Base-by-base conservation (phyloP, 2,888 invertebrate species). In the Helobdella robusta region DNA sequence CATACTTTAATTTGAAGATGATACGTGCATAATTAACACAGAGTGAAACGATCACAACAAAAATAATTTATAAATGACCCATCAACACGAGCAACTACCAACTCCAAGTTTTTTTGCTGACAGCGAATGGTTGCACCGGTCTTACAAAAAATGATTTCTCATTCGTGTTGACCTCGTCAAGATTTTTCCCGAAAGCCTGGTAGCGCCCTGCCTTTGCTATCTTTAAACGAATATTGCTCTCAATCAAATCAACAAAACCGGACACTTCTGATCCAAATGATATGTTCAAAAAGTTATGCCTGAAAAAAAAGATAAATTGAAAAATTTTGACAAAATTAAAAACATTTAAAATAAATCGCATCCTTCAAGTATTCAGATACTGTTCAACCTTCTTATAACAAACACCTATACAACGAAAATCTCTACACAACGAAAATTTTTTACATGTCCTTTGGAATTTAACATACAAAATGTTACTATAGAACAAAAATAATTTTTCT, bases 201-300 rank as follows among this genome's bases (percentile, higher is more conserved):
- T 71, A 71, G 60, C 68, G 67, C 1, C 71, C 71, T 1, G 67
- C 69, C 8, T 62, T 66, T 64, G 66, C 69, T n/a, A 50, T 61
- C 35, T 66, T 62, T 40, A 56, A 44, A 25, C 54, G 34, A 35
- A 72, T 66, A 48, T 72, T 72, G n/a, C 75, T 74, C 64, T 76
- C 73, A 20, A 77, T 64, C 63, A 77, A 70, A 68, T 76, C 70
- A 2, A 76, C 75, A 28, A 73, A 70, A 8, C 69, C 69, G 18
- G 69, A 68, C 18, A 78, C 68, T 59, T 73, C 73, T 5, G 77
- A 76, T 65, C 76, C 74, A 28, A 76, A 71, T 48, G 72, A 68
- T 23, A 76, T 73, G 35, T 73, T 69, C 46, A 77, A 72, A 40
- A 77, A 73, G 44, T 73, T 70, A 67, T 76, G 75, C 56, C 77